Conservation (phyloP, 1,140 invertebrate species). For the Triops longicaudatus region DNA sequence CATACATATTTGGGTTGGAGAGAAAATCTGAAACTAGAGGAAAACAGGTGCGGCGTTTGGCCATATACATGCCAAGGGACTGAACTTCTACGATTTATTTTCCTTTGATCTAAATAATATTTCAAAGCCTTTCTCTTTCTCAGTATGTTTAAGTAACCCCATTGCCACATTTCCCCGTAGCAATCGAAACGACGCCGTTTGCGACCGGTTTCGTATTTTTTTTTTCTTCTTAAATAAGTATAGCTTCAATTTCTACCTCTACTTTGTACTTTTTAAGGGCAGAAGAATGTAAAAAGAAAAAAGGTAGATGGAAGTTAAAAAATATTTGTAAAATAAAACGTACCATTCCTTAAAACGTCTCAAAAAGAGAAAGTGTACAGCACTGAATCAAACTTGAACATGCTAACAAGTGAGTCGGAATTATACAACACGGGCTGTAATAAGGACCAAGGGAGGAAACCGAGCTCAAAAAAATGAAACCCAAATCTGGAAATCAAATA, state of each 20-base stretch:
- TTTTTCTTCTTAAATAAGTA: no score
- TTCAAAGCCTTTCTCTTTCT: no score
- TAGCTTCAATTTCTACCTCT: no score
- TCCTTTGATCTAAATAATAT: neutral
- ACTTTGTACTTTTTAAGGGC: no score
- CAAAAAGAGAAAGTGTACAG: neutral
- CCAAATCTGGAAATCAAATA: neutral
- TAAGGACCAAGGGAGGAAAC: neutral
- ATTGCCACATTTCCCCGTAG: no score
- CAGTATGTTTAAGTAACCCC: no score
- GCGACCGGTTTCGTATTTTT: no score
- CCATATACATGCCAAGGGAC: neutral
- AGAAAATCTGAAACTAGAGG: neutral
- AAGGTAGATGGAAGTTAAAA: neutral
- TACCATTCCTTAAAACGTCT: neutral
- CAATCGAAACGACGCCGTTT: no score
- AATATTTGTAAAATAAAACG: neutral
- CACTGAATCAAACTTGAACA: neutral
- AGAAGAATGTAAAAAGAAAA: no score
- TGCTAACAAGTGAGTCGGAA: neutral
- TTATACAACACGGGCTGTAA: neutral
- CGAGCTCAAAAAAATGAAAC: neutral
- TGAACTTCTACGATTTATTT: neutral
- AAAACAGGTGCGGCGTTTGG: constrained; percentile 13
- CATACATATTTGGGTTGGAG: neutral